Percentiles rank a stretch among this genome's conserved stretches.
phyloP scores from a whole-genome alignment of 2,113 vertebrate species.

The Acanthisitta chloris region DNA sequence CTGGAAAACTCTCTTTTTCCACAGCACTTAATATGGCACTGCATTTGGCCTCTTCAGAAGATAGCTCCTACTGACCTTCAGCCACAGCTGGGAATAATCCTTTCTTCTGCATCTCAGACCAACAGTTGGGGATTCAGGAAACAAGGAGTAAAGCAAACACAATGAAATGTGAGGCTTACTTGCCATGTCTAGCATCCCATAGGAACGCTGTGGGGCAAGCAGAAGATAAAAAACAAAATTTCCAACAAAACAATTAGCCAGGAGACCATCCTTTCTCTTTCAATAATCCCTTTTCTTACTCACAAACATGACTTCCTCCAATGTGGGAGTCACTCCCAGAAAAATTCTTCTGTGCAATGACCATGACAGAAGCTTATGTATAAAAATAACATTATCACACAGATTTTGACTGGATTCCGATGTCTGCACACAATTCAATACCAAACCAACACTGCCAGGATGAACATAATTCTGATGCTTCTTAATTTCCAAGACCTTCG shows the following conservation, averaged over 20 bases:
- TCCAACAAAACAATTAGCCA: neutral
- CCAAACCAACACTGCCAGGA: neutral
- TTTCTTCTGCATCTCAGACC: neutral
- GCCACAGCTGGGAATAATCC: neutral
- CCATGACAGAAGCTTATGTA: neutral
- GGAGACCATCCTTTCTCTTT: neutral
- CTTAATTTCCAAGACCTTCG: neutral
- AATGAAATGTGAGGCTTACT: neutral
- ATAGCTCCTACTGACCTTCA: neutral
- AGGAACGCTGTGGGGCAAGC: neutral
- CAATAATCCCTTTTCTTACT: neutral
- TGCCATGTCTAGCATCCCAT: neutral
- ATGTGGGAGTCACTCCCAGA: neutral
- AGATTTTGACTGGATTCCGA: neutral
- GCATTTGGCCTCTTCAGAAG: neutral
- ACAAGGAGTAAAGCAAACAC: neutral
- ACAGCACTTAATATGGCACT: neutral
- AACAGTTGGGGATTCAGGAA: neutral
- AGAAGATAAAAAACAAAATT: neutral
- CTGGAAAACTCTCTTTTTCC: neutral
- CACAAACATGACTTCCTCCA: neutral
- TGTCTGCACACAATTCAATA: neutral
- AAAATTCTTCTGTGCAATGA: neutral
- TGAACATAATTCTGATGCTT: neutral
- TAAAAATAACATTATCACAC: neutral